Conservation (phyloP, 2,113 vertebrate genomes). For the Axis porcinus region DNA sequence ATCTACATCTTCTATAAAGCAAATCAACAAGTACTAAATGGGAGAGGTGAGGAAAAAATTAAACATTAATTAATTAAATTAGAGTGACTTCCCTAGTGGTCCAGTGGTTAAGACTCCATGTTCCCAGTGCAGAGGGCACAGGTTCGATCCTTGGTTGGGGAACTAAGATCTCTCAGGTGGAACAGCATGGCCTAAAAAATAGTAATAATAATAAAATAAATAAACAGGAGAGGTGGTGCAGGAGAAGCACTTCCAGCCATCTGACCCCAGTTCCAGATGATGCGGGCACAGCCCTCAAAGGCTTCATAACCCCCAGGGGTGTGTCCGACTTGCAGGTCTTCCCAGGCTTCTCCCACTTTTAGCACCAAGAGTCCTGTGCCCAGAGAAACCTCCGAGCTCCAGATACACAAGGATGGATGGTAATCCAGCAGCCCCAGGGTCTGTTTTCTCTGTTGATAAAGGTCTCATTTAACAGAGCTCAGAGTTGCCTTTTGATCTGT, state of each 20-base stretch:
- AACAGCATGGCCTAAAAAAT: neutral
- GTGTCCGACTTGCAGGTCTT: neutral
- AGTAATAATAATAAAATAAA: neutral
- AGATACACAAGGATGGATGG: neutral
- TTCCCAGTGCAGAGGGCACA: neutral
- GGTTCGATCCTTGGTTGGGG: neutral
- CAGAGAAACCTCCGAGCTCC: accelerated
- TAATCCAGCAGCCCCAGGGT: neutral
- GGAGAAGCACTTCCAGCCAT: neutral
- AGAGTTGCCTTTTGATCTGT: neutral
- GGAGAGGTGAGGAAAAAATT: neutral
- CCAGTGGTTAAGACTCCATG: neutral
- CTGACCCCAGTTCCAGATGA: neutral
- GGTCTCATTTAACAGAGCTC: neutral
- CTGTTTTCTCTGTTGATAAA: neutral
- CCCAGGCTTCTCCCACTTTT: neutral
- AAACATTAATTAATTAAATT: neutral
- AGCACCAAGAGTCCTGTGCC: neutral
- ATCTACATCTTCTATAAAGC: neutral
- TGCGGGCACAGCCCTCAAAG: neutral
- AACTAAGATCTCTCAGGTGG: neutral
- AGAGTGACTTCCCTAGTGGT: neutral
- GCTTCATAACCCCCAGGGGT: neutral
- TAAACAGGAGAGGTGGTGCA: neutral
- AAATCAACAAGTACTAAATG: neutral